Evolutionary conservation across 2,797 vertebrate species (phyloP), one percentile per base, ranked within the genome.

Genomic region (Alauda arvensis): DNA sequence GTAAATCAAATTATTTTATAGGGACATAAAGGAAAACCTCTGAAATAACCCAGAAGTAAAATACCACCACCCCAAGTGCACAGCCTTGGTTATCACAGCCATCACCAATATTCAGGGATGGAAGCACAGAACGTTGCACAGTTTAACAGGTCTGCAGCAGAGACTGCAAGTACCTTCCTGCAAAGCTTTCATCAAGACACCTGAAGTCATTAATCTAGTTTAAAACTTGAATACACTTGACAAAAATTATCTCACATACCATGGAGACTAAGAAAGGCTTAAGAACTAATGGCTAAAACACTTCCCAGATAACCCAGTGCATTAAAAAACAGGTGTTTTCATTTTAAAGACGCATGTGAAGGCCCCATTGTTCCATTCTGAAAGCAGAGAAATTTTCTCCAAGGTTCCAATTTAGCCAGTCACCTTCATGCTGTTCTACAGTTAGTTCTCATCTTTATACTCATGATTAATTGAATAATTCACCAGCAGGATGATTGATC

Each of bases 21-120:
- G 6, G 57, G 9, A 79, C 12, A 21, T 5, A 66, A 17, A 14
- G 23, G 10, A 31, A 8, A 26, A 79, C 10, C 20, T 77, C 61
- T 49, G 26, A 79, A 77, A 72, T 34, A 71, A 69, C 10, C 7
- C 34, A 46, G 21, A 82, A 53, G 14, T 34, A 57, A 68, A 84
- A 57, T 25, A 67, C 3, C 8, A 4, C 18, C 51, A 63, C 18
- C 8, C 23, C 0, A 0, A 63, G 51, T 8, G 0, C 40, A n/a
- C 11, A 57, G 53, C 21, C 60, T 56, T 61, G 33, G 52, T 31
- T 43, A 48, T 26, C 14, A 9, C 0, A 0, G 29, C 16, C 28
- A 57, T 12, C 48, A 55, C 12, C 10, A 10, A 19, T 42, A 65
- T 14, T 18, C 34, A 45, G 77, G 24, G 29, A 75, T 25, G 26